Base-by-base conservation (phyloP, 2,888 invertebrate species). In the Arctia plantaginis region DNA sequence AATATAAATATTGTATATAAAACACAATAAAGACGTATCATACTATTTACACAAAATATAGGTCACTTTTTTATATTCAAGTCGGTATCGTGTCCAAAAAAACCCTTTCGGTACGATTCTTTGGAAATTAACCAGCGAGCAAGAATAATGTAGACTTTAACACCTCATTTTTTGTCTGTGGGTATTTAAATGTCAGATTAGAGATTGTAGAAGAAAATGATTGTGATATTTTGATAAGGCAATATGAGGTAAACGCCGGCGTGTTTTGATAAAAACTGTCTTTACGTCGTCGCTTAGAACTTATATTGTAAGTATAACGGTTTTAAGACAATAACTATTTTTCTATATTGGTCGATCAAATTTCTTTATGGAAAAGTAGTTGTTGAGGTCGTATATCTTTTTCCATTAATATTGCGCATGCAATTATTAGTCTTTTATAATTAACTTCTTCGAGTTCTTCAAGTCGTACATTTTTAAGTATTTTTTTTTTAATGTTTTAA, bases 221-320 rank as follows among this genome's bases (percentile, higher is more conserved):
- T 87, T 84, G 85, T 33, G 81, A 82, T 82, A 76, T 89, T 90
- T 90, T 88, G 88, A 86, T 88, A 86, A 77, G 76, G 73, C 73
- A 79, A 69, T 79, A 80, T 85, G 82, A 81, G 72, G 75, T 82
- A 82, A 66, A 79, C 80, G 82, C 83, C 75, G 69, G 83, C 80
- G 82, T 83, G 80, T 83, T 77, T 76, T 84, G 75, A 79, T 76
- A 64, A 83, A 82, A 74, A 78, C 77, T 18, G 74, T 23, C 35
- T 27, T n/a, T 78, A 77, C 71, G 73, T 75, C 81, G 70, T 80
- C 77, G 72, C 30, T 67, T 47, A 65, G n/a, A 65, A 69, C 62
- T 47, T 10, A 64, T 7, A 20, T 64, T 73, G 73, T 73, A 73
- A 73, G 73, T 73, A 65, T 39, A 41, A 33, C 33, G 15, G 1